Evolutionary conservation across 2,113 vertebrate genomes (phyloP).

Genomic region (Sebastes fasciatus): DNA sequence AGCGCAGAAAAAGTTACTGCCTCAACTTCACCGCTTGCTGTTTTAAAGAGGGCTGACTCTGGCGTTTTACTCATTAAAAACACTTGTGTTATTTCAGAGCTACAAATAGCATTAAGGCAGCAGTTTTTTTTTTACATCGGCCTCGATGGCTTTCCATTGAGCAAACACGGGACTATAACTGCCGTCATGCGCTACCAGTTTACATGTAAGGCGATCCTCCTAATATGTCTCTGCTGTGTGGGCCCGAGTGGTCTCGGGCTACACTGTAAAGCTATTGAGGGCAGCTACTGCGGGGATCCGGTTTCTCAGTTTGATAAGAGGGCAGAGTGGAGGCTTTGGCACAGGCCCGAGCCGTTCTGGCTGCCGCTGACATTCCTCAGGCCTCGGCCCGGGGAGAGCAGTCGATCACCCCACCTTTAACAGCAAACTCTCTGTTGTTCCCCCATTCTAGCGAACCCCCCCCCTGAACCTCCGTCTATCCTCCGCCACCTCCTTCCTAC

Average conservation of each 20-base stretch:
- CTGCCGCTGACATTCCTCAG: constrained; percentile 74
- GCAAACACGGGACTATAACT: constrained; percentile 29
- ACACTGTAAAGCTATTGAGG: constrained; percentile 65
- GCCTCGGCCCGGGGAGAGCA: constrained; percentile 50
- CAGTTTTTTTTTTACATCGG: constrained; percentile 19
- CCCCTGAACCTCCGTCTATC: constrained; percentile 20
- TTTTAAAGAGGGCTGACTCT: constrained; percentile 48
- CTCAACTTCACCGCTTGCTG: constrained; percentile 38
- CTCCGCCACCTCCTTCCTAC: constrained; percentile 34
- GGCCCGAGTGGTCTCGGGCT: constrained; percentile 64
- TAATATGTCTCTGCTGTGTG: constrained; percentile 47
- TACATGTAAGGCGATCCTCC: constrained; percentile 66
- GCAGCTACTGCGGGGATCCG: constrained; percentile 65
- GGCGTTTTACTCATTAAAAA: constrained; percentile 40
- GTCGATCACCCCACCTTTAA: constrained; percentile 61
- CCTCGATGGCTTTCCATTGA: constrained; percentile 34
- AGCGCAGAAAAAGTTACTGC: constrained; percentile 37
- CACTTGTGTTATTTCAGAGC: constrained; percentile 30
- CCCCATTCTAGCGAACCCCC: constrained; percentile 45
- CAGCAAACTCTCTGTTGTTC: constrained; percentile 49
- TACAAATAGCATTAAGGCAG: constrained; percentile 26
- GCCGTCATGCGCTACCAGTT: constrained; percentile 60
- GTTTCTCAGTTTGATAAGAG: constrained; percentile 77
- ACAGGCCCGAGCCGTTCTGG: constrained; percentile 53
- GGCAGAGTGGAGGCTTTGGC: constrained; percentile 70